phyloP scores from a whole-genome alignment of 2,888 invertebrate genomes.

The Didymodactylos carnosus region DNA sequence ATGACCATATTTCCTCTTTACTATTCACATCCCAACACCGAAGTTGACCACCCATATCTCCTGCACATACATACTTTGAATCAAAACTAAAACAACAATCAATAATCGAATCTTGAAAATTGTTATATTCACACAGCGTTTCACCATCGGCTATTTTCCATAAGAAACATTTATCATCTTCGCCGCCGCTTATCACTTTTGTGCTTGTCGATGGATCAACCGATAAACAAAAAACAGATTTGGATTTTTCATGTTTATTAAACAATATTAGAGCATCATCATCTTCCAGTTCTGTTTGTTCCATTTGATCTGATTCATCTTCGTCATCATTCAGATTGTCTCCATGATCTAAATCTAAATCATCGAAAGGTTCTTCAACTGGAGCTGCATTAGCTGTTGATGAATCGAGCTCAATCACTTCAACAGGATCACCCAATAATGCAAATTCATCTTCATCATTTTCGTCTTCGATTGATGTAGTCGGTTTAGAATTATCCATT shows the following conservation, averaged over 20 bases:
- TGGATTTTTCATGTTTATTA: background rate
- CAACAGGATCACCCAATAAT: background rate
- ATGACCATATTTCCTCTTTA: background rate
- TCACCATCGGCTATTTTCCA: background rate
- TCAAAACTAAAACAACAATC: background rate
- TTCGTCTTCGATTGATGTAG: too few species aligned
- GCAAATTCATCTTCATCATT: too few species aligned
- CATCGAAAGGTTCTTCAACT: background rate
- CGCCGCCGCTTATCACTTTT: background rate
- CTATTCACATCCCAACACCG: background rate
- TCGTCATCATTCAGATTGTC: background rate
- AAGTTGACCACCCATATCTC: background rate
- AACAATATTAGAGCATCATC: background rate
- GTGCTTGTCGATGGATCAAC: background rate
- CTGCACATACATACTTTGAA: background rate
- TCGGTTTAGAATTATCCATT: too few species aligned
- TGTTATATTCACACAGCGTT: background rate
- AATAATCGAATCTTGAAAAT: background rate
- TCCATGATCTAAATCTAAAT: background rate
- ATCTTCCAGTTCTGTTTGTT: background rate
- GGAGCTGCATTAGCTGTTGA: background rate
- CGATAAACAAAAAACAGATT: background rate
- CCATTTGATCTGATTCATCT: too few species aligned
- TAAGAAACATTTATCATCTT: background rate
- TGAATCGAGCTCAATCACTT: background rate